Conservation (phyloP, 2,113 vertebrate genomes). For the Uria lomvia region DNA sequence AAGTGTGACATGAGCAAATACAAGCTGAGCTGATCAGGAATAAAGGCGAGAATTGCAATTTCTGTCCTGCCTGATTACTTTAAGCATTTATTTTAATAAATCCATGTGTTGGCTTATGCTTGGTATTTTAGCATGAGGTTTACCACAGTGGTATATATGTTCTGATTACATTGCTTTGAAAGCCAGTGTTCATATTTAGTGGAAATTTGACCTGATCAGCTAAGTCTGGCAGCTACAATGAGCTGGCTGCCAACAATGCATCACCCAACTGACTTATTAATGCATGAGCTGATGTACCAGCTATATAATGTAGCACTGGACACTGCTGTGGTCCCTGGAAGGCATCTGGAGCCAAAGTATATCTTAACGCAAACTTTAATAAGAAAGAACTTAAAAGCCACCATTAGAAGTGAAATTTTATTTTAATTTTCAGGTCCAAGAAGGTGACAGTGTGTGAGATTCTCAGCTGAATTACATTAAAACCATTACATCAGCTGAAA, state of each 20-base stretch:
- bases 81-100: not conserved
- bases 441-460: not conserved
- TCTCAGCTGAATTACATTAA: not conserved
- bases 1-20: not conserved
- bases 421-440: not conserved
- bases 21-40: not conserved
- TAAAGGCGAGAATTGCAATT: not conserved
- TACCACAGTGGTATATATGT: not conserved
- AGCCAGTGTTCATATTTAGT: fast-evolving
- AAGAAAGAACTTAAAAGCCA: not conserved
- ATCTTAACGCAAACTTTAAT: not conserved
- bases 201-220: not conserved
- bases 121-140: not conserved
- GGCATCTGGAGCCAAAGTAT: not conserved
- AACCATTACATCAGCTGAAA: not conserved
- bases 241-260: not conserved
- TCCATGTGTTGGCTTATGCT: not conserved
- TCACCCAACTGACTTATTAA: not conserved
- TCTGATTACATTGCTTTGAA: not conserved
- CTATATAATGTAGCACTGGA: not conserved
- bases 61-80: not conserved
- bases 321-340: not conserved
- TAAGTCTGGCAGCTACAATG: not conserved
- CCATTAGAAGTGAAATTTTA: not conserved
- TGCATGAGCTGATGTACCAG: not conserved